Base-by-base conservation (phyloP, 1,140 invertebrate genomes). In the Bombus soroeensis region DNA sequence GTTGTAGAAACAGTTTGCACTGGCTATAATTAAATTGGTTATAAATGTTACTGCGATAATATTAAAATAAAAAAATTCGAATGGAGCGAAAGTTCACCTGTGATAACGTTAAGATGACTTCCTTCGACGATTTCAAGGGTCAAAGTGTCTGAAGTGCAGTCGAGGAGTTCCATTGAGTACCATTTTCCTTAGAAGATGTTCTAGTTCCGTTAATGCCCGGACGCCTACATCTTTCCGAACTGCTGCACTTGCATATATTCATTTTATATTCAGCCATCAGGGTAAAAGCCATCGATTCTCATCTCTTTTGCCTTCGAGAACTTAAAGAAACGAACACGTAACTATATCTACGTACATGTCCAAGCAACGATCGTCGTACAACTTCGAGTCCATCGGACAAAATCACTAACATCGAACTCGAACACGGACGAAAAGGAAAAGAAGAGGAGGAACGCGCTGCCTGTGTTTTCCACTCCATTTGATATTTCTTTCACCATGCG, bases 381-480 rank as follows among this genome's bases (percentile, higher is more conserved):
- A 87, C 87, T 90, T 88, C 68, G 74, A 62, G 88, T 88, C 83
- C 90, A 64, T 77, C 85, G 81, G 80, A 84, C 68, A 43, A 80
- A 80, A 83, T 82, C 74, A 72, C 57, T 59, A 64, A 72, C 32
- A 71, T 64, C 64, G 77, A 4, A 37, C 13, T 4, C 12, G 66
- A 39, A 47, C 41, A 47, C 41, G 78, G 70, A 83, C 70, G 59
- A 53, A 83, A 70, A 8, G 43, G 70, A 6, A 70, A 70, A 62
- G 84, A 81, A 79, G 75, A 79, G n/a, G 43, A 53, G 68, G 70
- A 62, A 81, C 86, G 59, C 70, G 22, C 47, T 76, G 89, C 78
- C 89, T 82, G 80, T 90, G 85, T 92, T 92, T 91, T 92, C 89
- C 91, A 47, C 89, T 91, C 91, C 91, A 92, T 92, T 92, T 92